Percentiles rank a stretch among this genome's conserved stretches.
phyloP scores from a whole-genome alignment of 2,113 vertebrate genomes.

The Esox niger region DNA sequence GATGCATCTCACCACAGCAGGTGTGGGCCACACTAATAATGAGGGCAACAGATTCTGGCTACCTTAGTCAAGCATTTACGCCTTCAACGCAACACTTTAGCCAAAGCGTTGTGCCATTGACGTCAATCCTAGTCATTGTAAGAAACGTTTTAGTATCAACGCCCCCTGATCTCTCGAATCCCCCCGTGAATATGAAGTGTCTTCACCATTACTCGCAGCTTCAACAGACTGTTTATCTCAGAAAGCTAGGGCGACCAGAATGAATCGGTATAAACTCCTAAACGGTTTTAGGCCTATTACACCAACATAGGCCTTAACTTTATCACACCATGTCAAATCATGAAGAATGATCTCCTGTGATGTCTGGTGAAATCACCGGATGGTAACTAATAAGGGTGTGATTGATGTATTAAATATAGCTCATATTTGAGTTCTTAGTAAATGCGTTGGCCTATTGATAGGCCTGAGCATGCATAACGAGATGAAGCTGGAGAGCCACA shows the following conservation, averaged over 20 bases:
- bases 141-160: constrained; percentile 49
- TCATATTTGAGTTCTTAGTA: too few relatives aligned
- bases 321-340: too few relatives aligned
- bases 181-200: constrained; percentile 15
- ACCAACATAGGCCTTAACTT: too few relatives aligned
- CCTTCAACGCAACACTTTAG: constrained; percentile 48
- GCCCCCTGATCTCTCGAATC: constrained; percentile 34
- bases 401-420: too few relatives aligned
- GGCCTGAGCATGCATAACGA: too few relatives aligned
- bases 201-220: neutral
- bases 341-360: too few relatives aligned
- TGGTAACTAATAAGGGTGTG: too few relatives aligned
- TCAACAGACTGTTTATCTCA: neutral
- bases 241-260: neutral
- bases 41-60: constrained; percentile 12
- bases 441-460: too few relatives aligned
- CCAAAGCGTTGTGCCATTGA: constrained; percentile 54
- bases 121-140: constrained; percentile 68
- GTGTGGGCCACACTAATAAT: constrained; percentile 13
- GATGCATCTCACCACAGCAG: neutral
- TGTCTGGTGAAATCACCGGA: too few relatives aligned
- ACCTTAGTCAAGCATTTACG: constrained; percentile 35
- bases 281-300: neutral
- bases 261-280: neutral
- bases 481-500: too few relatives aligned